A percentile compares a stretch with the other conserved stretches of the same genome.
Conservation (phyloP, 2,797 vertebrate species). For the Lateolabrax maculatus region DNA sequence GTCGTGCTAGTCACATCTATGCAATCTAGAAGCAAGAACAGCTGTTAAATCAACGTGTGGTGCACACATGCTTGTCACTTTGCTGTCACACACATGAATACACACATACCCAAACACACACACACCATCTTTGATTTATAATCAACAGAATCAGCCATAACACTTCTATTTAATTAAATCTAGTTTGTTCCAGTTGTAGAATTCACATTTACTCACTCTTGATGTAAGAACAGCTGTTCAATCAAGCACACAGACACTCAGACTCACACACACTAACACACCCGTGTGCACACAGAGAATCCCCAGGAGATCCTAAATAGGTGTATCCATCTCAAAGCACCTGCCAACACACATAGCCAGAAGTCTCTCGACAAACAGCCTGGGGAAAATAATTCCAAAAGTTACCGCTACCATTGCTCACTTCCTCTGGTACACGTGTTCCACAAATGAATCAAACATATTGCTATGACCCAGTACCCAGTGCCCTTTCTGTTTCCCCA, state of each 20-base stretch:
- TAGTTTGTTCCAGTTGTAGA: conserved; percentile 79
- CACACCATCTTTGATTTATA: conserved; percentile 71
- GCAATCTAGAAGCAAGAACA: conserved; percentile 65
- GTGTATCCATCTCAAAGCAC: conserved; percentile 68
- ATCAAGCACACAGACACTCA: conserved; percentile 52
- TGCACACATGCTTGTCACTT: conserved; percentile 22
- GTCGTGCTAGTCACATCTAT: conserved; percentile 56
- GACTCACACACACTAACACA: conserved; percentile 37
- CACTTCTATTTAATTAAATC: conserved; percentile 78
- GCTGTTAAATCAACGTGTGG: conserved; percentile 71
- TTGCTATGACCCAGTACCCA: conserved; percentile 46
- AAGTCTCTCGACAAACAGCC: conserved; percentile 65
- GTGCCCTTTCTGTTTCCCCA: conserved; percentile 8
- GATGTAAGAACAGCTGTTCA: conserved; percentile 77
- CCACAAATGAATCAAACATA: conserved; percentile 61
- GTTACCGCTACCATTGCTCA: conserved; percentile 50
- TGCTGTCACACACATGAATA: conserved; percentile 19
- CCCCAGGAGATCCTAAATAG: conserved; percentile 68
- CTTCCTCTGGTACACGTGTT: conserved; percentile 43
- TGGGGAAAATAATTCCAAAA: conserved; percentile 55
- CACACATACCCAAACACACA: conserved; percentile 7
- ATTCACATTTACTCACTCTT: conserved; percentile 75
- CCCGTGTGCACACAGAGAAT: conserved; percentile 45
- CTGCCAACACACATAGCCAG: conserved; percentile 71
- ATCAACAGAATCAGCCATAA: conserved; percentile 74